Evolutionary conservation across 2,888 invertebrate genomes (phyloP), one percentile per base, ranked within the genome.

Genomic region (Sarcophaga rosellei): DNA sequence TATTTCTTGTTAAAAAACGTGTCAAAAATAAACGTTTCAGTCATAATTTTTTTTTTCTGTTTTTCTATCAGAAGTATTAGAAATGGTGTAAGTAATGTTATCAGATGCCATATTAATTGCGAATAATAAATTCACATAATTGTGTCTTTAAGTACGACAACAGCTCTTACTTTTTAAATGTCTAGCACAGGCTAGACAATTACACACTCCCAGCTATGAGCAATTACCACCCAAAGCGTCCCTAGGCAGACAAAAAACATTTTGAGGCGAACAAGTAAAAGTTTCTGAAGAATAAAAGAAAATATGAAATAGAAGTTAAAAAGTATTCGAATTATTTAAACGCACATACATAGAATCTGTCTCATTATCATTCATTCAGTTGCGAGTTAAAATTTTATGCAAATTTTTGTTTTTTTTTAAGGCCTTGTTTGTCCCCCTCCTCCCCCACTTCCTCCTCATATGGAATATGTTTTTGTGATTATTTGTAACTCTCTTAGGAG

Each of bases 351-450:
- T 8, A 35, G 1, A 35, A 35, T 35, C 35, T 35, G 35, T 35
- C 35, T 35, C 35, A 81, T 75, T 81, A 81, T 70, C 47, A 84
- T 84, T 84, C 35, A 6, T 86, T 75, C 74, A 70, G 66, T 84
- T 81, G 6, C 4, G 47, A 81, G 70, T 78, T 70, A 66, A 78
- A 86, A 75, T 81, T 86, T 84, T 81, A 84, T 84, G 86, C 69
- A 86, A 86, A 86, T 86, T 84, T 78, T 21, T 25, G 61, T 68
- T 75, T 44, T 2, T 35, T 35, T 8, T 35, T 35, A 35, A 77
- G 62, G 35, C 35, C 35, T 35, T 35, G 8, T 35, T 35, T 2
- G 2, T 35, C 35, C 35, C 6, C 35, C 35, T 35, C 25, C 0
- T 25, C 35, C 35, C 6, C 35, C 2, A 1, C 12, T 15, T 15